Evolutionary conservation across 2,113 vertebrate species (phyloP), one percentile per base, ranked within the genome.

Genomic region (Clarias magur): DNA sequence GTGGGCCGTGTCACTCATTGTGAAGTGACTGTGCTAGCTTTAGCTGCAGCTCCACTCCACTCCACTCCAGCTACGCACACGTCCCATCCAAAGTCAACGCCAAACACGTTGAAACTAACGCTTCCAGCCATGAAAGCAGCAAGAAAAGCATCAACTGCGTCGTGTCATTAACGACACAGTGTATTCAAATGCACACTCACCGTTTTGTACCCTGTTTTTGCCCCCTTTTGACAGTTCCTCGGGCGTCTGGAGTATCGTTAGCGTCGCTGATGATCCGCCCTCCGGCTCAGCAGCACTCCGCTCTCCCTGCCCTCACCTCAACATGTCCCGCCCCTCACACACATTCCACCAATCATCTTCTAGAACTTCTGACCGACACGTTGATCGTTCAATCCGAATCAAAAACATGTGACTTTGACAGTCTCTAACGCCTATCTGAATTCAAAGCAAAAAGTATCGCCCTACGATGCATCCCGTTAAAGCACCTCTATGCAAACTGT

Each of bases 181-280:
- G 30, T 79, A n/a, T 63, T 27, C 42, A 3, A n/a, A 6, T 3
- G 57, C 15, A 7, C 30, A 95, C 95, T 95, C 91, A 96, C 95
- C 94, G 91, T 92, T 91, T 89, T 27, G 84, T 92, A 88, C 92
- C 90, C 87, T 89, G 84, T 91, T 93, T 92, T 53, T 65, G 3
- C 8, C 38, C 12, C 38, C 34, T 65, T 82, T 88, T 89, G 91
- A 94, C 92, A 94, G 88, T 94, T 94, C 92, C 80, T 93, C 87
- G 60, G 89, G 91, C 94, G 91, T 92, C 91, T 94, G 88, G 82
- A 91, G 87, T 90, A 88, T 93, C 90, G 91, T 92, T 93, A 91
- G 92, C 94, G 93, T 92, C 83, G 83, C 88, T 48, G 89, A 87
- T 89, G 91, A 92, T 93, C 93, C 95, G 93, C 95, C 95, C 95